Evolutionary conservation across 1,140 invertebrate genomes (phyloP).

Genomic region (Antheraea pernyi): DNA sequence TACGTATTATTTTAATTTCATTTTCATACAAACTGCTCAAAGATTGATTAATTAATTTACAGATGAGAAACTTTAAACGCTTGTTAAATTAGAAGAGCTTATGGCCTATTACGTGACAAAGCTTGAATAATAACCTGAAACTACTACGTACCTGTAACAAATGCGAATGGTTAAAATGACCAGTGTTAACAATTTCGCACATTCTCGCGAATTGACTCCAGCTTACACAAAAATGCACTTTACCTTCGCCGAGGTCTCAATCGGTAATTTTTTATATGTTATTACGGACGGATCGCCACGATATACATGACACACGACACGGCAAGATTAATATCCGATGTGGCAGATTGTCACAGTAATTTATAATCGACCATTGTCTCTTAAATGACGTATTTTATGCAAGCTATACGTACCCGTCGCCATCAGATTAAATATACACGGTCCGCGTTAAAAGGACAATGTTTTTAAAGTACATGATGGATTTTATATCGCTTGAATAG

Average conservation of each 20-base stretch:
- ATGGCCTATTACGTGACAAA: conserved; percentile 30
- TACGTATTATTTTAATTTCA: neutral
- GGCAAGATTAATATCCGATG: conserved; percentile 72
- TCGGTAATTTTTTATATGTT: conserved; percentile 71
- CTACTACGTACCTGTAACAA: neutral
- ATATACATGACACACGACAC: conserved; percentile 62
- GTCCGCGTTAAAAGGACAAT: conserved; percentile 30
- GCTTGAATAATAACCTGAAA: conserved; percentile 36
- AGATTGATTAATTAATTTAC: neutral
- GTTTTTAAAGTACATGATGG: conserved; percentile 14
- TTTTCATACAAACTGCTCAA: neutral
- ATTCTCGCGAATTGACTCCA: conserved; percentile 65
- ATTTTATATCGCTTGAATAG: neutral
- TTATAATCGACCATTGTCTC: conserved; percentile 74
- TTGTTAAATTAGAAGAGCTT: conserved; percentile 4
- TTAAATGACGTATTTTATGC: conserved; percentile 60
- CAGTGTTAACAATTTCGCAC: conserved; percentile 55
- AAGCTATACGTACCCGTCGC: conserved; percentile 37
- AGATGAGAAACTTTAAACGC: neutral
- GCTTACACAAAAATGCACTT: conserved; percentile 76
- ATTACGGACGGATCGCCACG: conserved; percentile 40
- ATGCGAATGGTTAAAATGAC: conserved; percentile 31
- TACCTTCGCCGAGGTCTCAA: conserved; percentile 57
- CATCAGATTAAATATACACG: conserved; percentile 50
- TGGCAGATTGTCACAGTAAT: conserved; percentile 73